These are phyloP conservation scores for Nyctibius bracteatus DNA, from an alignment of 2,113 vertebrate species.

Conservation along the genomic window DNA sequence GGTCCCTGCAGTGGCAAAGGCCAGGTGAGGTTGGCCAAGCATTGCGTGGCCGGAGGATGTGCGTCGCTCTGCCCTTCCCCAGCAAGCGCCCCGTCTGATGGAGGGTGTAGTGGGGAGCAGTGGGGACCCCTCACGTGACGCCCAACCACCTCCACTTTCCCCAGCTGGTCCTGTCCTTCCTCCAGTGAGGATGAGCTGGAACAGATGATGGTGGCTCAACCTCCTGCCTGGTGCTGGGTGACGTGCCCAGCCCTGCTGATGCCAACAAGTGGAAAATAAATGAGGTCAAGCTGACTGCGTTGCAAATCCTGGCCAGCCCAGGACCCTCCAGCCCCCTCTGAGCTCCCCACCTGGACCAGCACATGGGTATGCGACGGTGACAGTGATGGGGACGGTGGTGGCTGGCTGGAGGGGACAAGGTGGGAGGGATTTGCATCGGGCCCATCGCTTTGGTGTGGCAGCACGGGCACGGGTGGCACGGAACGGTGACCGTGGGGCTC, in stretches of 20 bases:
- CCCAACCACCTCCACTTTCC: background rate
- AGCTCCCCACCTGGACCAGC: background rate
- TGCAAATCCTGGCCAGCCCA: background rate
- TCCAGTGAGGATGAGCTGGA: background rate
- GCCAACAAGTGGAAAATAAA: background rate
- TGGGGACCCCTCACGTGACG: background rate
- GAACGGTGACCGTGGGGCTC: rapidly evolving
- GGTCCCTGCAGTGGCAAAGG: rapidly evolving
- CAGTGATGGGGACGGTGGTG: rapidly evolving
- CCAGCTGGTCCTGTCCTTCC: background rate
- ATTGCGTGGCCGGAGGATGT: rapidly evolving
- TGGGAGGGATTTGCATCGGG: background rate
- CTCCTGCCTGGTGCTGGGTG: background rate
- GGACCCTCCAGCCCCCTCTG: rapidly evolving
- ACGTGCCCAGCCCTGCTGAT: background rate
- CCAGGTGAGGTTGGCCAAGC: background rate
- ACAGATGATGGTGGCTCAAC: rapidly evolving
- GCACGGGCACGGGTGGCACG: rapidly evolving
- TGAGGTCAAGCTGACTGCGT: background rate
- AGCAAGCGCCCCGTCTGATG: background rate
- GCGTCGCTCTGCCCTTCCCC: background rate
- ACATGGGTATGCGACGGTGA: rapidly evolving
- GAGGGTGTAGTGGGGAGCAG: background rate
- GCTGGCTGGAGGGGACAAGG: background rate
- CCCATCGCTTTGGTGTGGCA: background rate